Conservation (phyloP, 2,113 vertebrate species). For the Paramormyrops kingsleyae region DNA sequence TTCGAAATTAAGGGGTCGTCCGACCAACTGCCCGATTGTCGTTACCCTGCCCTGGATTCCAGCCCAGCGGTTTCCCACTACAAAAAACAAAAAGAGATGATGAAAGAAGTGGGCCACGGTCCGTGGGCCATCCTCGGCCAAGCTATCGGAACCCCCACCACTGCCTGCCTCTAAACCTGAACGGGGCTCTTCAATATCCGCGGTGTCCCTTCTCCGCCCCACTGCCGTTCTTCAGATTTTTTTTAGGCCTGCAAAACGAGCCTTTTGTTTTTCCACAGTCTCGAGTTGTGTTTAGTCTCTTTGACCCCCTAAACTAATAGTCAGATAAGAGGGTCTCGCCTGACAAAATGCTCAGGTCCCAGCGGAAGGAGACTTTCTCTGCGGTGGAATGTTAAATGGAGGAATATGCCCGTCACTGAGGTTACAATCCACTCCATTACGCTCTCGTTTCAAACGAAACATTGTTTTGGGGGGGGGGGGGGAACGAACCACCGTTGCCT, state of each 20-base stretch:
- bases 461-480: not conserved
- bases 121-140: not conserved
- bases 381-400: not conserved
- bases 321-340: constrained; percentile 51
- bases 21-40: not conserved
- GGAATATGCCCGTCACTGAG: not conserved
- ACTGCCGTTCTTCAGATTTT: constrained; percentile 59
- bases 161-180: constrained; percentile 37
- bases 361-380: not conserved
- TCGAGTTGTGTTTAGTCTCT: constrained; percentile 63
- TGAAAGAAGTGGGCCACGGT: not conserved
- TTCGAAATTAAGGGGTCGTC: not conserved
- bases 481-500: not conserved
- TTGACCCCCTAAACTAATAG: constrained; percentile 52
- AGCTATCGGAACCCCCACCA: not conserved
- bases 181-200: constrained; percentile 20
- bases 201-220: constrained; percentile 44
- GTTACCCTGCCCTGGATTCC: not conserved
- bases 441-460: not conserved
- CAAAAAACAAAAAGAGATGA: constrained; percentile 5
- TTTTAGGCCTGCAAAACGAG: constrained; percentile 61
- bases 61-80: not conserved
- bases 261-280: constrained; percentile 64
- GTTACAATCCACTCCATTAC: not conserved
- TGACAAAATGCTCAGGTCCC: constrained; percentile 15